A percentile compares a stretch with the other conserved stretches of the same genome.
phyloP scores from a whole-genome alignment of 2,797 vertebrate genomes.

The Phylloscopus collybita region DNA sequence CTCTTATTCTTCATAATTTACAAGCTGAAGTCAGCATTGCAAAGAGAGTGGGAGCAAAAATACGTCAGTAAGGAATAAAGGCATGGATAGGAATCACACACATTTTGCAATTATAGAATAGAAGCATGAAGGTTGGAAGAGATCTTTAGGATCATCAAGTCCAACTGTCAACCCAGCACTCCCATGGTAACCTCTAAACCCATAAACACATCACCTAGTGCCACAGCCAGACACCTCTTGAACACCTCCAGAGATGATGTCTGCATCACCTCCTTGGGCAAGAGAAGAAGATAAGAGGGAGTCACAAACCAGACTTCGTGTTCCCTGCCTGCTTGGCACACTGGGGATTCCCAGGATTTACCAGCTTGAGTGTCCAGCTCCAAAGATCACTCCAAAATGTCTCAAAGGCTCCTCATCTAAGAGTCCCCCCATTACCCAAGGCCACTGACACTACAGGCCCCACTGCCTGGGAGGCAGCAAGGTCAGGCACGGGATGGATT shows the following conservation, averaged over 20 bases:
- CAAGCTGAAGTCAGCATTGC: background rate
- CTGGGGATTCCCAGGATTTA: background rate
- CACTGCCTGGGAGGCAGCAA: background rate
- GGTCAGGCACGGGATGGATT: fast-evolving
- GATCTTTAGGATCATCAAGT: background rate
- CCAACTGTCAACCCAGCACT: background rate
- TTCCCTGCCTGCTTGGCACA: background rate
- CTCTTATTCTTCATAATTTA: background rate
- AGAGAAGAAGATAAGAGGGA: background rate
- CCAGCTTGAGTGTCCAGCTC: too few relatives aligned
- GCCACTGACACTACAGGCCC: fast-evolving
- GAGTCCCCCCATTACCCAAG: background rate
- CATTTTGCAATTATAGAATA: background rate
- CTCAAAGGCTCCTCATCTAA: background rate
- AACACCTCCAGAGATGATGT: background rate
- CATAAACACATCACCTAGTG: background rate
- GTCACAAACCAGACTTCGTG: background rate
- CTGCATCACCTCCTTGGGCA: background rate
- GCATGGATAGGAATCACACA: background rate
- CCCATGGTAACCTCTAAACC: background rate
- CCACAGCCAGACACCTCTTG: background rate
- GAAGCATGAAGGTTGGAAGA: background rate
- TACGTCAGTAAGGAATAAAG: background rate
- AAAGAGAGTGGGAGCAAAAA: background rate
- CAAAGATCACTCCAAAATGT: background rate